phyloP scores from a whole-genome alignment of 2,888 invertebrate genomes.

The Erebia ligea region DNA sequence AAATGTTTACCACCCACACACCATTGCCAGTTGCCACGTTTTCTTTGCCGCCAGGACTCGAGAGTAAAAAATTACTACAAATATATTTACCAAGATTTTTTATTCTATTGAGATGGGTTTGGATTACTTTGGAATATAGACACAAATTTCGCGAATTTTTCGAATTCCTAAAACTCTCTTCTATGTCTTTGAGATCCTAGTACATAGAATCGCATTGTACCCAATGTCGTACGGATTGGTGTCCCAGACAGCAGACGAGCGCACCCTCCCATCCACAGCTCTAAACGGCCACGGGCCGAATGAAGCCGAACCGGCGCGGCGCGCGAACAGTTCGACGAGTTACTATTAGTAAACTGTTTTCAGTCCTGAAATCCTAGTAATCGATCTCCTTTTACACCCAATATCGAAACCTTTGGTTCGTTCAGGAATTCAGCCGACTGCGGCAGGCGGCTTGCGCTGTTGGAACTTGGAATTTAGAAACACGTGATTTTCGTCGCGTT shows the following conservation, averaged over 20 bases:
- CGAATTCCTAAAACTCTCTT: constrained; percentile 8
- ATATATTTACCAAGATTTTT: too few species aligned
- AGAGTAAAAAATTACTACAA: too few species aligned
- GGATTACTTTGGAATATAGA: neutral
- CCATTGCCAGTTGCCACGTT: too few species aligned
- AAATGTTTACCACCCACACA: too few species aligned
- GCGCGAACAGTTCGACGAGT: neutral
- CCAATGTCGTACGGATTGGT: constrained; percentile 31
- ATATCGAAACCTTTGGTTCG: constrained; percentile 16
- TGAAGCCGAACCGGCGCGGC: constrained; percentile 18
- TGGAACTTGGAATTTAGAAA: neutral
- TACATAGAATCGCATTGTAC: constrained; percentile 38
- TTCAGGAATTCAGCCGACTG: neutral
- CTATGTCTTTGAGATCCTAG: constrained; percentile 41
- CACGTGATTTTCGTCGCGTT: neutral
- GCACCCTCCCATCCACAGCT: constrained; percentile 27
- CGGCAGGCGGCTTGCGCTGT: too few species aligned
- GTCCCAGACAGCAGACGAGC: constrained; percentile 27
- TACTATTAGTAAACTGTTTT: constrained; percentile 11
- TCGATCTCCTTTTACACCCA: constrained; percentile 45
- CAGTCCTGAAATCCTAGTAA: constrained; percentile 57
- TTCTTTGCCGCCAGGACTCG: too few species aligned
- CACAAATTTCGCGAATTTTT: neutral
- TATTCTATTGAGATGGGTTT: neutral
- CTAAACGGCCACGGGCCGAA: constrained; percentile 34